Evolutionary conservation across 2,113 vertebrate genomes (phyloP), one percentile per base, ranked within the genome.

Genomic region (Oostethus manadensis): DNA sequence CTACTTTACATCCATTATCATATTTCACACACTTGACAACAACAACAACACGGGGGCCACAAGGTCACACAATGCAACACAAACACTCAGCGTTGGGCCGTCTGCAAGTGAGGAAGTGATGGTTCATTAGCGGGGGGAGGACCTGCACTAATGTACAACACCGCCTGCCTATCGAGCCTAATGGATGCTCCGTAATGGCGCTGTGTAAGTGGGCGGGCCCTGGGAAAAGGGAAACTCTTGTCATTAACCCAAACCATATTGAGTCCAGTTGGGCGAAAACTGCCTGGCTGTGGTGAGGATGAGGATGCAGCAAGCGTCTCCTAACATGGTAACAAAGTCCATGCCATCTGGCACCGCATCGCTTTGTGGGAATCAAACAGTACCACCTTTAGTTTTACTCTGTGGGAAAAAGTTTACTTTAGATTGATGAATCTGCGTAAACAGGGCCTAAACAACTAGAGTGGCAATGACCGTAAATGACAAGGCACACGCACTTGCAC

Each of bases 91-190:
- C 43, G 43, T 48, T 59, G 51, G 48, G 20, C 17, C 51, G 15
- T 60, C 6, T 13, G 33, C 49, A 57, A 40, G 14, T 42, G 35
- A 67, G 62, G 63, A 62, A 38, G 64, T 33, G 1, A 47, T 60
- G 10, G n/a, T 68, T 78, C 42, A 78, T 69, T 59, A 61, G 46
- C 38, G 48, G 6, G 4, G 47, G 45, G 60, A 66, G 60, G 45
- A 62, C 73, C 22, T 55, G 16, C 45, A 33, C 33, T 55, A 35
- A 64, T 73, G 74, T 66, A 60, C 66, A 76, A 40, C 38, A 1
- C 38, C 58, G 23, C 21, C 5, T 33, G 26, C 13, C 54, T 54
- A 73, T 73, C 68, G 70, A 61, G 64, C 43, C 66, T 73, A 84
- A 83, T 77, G 73, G 60, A 51, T 26, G 63, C 51, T 22, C 10